These are phyloP conservation scores for Acomys russatus DNA, from an alignment of 2,797 vertebrate species.

Conservation along the genomic window DNA sequence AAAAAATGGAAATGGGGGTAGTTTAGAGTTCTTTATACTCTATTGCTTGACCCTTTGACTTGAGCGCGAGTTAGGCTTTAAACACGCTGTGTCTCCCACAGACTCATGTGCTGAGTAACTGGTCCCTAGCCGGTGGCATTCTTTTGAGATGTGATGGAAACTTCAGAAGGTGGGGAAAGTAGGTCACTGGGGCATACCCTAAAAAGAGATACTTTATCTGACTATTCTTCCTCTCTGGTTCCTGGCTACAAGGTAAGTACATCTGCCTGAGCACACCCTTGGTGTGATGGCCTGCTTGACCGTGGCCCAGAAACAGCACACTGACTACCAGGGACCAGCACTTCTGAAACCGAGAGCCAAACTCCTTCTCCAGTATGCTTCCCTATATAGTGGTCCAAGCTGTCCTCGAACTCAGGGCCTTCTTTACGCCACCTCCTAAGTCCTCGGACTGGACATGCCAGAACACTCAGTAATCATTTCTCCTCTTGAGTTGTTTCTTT, in stretches of 20 bases:
- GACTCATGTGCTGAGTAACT: not conserved
- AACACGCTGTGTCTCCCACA: not conserved
- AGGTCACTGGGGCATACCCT: not conserved
- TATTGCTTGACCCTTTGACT: not conserved
- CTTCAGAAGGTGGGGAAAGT: not conserved
- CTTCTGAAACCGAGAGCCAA: not conserved
- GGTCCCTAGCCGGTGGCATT: not conserved
- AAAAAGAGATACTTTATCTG: not conserved
- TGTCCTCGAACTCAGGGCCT: not conserved
- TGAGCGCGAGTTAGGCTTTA: not conserved
- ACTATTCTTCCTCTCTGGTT: not conserved
- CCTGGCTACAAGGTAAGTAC: not conserved
- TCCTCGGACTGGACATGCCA: not conserved
- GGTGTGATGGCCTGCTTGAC: not conserved
- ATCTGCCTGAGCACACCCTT: not conserved
- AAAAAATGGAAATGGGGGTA: not conserved
- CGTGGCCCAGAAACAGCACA: not conserved
- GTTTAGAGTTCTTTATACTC: not conserved
- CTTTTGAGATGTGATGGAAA: not conserved
- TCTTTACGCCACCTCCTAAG: not conserved
- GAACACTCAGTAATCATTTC: not conserved
- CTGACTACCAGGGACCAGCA: too few species aligned
- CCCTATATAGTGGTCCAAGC: not conserved
- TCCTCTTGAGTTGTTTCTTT: not conserved
- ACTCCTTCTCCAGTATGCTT: not conserved